These are phyloP conservation scores for Macrosteles quadrilineatus DNA, from an alignment of 1,140 invertebrate species.

Conservation along the genomic window DNA sequence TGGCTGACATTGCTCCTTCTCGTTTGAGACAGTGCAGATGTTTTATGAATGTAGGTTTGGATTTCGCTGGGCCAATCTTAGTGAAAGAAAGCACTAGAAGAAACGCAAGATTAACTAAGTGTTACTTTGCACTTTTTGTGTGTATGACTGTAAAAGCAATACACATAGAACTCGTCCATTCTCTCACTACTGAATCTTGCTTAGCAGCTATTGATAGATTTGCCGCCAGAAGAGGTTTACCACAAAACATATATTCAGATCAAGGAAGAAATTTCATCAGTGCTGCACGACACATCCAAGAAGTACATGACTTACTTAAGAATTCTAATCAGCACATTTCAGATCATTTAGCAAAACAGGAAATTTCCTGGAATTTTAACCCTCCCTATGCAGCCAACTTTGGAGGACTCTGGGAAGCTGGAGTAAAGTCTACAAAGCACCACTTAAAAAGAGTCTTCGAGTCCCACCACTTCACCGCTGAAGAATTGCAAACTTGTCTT, in stretches of 20 bases:
- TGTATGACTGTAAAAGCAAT: slow-evolving; percentile 44
- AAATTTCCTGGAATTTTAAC: slow-evolving; percentile 52
- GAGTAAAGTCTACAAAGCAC: slow-evolving; percentile 48
- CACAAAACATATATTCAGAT: slow-evolving; percentile 45
- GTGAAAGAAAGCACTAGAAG: no score
- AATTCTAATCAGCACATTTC: not conserved
- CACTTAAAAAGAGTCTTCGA: slow-evolving; percentile 44
- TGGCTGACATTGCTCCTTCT: no score
- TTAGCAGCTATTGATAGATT: slow-evolving; percentile 47
- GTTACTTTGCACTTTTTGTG: slow-evolving; percentile 43
- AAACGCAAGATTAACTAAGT: slow-evolving; percentile 29
- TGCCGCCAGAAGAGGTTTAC: slow-evolving; percentile 43
- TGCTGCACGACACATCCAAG: slow-evolving; percentile 31
- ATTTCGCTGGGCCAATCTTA: no score
- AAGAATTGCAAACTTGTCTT: slow-evolving; percentile 38
- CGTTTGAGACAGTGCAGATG: no score
- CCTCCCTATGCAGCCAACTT: slow-evolving; percentile 50
- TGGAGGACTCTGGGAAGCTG: slow-evolving; percentile 52
- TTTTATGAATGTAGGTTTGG: no score
- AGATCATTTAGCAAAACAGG: slow-evolving; percentile 20
- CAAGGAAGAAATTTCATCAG: slow-evolving; percentile 51
- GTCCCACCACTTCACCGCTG: slow-evolving; percentile 33
- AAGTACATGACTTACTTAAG: not conserved
- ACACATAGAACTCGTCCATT: slow-evolving; percentile 46
- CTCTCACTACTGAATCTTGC: slow-evolving; percentile 42